Base-by-base conservation (phyloP, 2,888 invertebrate species). In the Thelaira solivaga region DNA sequence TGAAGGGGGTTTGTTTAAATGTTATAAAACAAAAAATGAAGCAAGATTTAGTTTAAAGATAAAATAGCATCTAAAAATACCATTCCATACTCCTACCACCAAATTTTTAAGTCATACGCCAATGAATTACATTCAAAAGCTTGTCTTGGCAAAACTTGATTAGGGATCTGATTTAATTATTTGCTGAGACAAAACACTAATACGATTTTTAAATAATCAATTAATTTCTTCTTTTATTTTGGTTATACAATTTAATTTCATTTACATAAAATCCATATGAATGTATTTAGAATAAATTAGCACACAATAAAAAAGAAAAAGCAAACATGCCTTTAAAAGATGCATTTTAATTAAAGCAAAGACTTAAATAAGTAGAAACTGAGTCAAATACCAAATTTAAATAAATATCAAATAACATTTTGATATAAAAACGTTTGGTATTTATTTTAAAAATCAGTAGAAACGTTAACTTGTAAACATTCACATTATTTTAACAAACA, bases 401-500 rank as follows among this genome's bases (percentile, higher is more conserved):
- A 13, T 24, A 41, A 13, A 5, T 41, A 51, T 47, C 16, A 13
- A 45, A 61, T 20, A 24, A 5, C 18, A 55, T 69, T 69, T 59
- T 22, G 26, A 55, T 72, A 72, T 72, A 72, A 61, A 72, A 72
- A 55, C 62, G n/a, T 55, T 55, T 47, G 55, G 47, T 64, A 20
- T 22, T 5, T 29, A 29, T 55, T 47, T 64, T 36, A 1, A 43
- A 45, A 45, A 49, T 51, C 59, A 74, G 74, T 74, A 36, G 51
- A 45, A 64, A 45, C 18, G 11, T 26, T 10, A 59, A 43, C 67
- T 43, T 53, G 67, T 34, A 43, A 64, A 55, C 45, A 55, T 16
- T 22, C 55, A 72, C 62, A 47, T 47, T 22, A 62, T 20, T 41
- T 36, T 18, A 36, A 18, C 16, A 55, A 20, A 57, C 36, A 86